Percentiles rank a stretch among this genome's conserved stretches.
Conservation (phyloP, 1,140 invertebrate genomes). For the Lycorma delicatula region DNA sequence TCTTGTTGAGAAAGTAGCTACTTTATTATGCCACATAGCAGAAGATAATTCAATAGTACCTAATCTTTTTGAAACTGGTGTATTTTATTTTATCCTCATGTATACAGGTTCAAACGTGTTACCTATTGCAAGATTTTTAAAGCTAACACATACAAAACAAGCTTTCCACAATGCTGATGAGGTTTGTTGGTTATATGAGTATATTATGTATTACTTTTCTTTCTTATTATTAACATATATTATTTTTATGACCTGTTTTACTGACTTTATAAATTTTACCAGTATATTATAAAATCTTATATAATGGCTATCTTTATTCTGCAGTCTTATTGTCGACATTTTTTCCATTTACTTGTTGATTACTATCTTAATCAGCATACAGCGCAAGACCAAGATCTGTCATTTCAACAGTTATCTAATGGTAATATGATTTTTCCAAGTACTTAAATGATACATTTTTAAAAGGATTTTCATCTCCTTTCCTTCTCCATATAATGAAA, state of each 20-base stretch:
- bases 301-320: too few relatives aligned
- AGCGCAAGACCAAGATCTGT: too few relatives aligned
- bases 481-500: too few relatives aligned
- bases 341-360: too few relatives aligned
- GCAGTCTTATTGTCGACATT: too few relatives aligned
- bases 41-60: constrained; percentile 92
- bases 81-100: constrained; percentile 99
- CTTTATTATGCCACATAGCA: constrained; percentile 77
- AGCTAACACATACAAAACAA: constrained; percentile 91
- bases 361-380: too few relatives aligned
- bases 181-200: constrained; percentile 29
- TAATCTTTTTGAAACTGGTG: constrained; percentile 88
- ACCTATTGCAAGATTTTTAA: constrained; percentile 88
- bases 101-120: constrained; percentile 98
- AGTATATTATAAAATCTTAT: too few relatives aligned
- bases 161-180: constrained; percentile 88
- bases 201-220: constrained; percentile 2
- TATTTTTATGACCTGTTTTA: constrained; percentile 1
- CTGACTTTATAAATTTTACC: too few relatives aligned
- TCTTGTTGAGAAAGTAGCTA: constrained; percentile 84
- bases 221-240: background rate
- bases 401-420: too few relatives aligned
- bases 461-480: too few relatives aligned
- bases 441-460: too few relatives aligned
- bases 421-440: too few relatives aligned